Evolutionary conservation across 2,888 invertebrate species (phyloP).

Genomic region (Leptinotarsa juncta): DNA sequence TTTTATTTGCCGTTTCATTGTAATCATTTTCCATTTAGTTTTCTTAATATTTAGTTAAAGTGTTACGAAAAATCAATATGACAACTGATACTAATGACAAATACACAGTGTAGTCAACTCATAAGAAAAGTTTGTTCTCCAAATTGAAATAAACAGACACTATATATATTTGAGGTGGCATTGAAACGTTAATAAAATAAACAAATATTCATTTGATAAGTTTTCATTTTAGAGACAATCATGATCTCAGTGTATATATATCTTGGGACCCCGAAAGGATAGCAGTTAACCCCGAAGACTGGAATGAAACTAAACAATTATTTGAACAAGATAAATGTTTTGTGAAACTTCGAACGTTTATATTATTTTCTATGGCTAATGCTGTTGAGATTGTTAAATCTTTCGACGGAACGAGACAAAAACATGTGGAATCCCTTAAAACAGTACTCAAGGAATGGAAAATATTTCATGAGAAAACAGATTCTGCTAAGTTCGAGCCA

Average conservation of each 20-base stretch:
- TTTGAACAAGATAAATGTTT: slow-evolving; percentile 60
- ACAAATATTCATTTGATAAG: not conserved
- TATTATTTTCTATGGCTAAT: slow-evolving; percentile 54
- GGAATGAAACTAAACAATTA: slow-evolving; percentile 59
- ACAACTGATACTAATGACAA: too few relatives aligned
- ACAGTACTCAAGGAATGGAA: slow-evolving; percentile 56
- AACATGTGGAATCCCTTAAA: slow-evolving; percentile 54
- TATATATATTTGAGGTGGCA: too few relatives aligned
- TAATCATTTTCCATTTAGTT: too few relatives aligned
- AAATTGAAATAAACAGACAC: too few relatives aligned
- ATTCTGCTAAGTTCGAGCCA: slow-evolving; percentile 42
- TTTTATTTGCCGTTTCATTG: too few relatives aligned
- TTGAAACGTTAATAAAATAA: too few relatives aligned
- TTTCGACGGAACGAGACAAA: slow-evolving; percentile 54
- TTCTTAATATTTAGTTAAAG: too few relatives aligned
- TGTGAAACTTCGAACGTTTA: slow-evolving; percentile 57
- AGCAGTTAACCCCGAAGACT: slow-evolving; percentile 59
- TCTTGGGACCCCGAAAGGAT: slow-evolving; percentile 75
- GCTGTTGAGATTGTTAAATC: slow-evolving; percentile 58
- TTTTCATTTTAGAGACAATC: slow-evolving; percentile 73
- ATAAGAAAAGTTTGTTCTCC: too few relatives aligned
- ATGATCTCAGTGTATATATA: slow-evolving; percentile 79
- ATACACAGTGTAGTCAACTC: too few relatives aligned
- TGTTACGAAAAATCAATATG: too few relatives aligned
- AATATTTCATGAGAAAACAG: slow-evolving; percentile 45